These are phyloP conservation scores for Petrocephalus sullivani DNA, from an alignment of 2,797 vertebrate species.

Conservation along the genomic window DNA sequence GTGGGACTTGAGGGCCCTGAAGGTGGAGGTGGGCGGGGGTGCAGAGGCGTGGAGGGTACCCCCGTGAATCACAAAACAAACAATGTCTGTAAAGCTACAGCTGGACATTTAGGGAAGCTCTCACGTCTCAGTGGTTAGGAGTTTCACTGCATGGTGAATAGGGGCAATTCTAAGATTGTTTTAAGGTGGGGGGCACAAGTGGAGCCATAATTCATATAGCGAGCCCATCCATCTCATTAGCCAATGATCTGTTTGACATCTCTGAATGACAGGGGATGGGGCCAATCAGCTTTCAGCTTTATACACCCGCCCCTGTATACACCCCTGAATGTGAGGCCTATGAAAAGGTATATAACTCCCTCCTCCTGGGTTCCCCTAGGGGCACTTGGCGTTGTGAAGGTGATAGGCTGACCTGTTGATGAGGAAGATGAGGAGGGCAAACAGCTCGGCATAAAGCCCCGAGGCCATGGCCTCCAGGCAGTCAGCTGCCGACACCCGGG, in stretches of 20 bases:
- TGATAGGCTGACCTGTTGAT: constrained; percentile 74
- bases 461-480: constrained; percentile 90
- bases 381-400: not conserved
- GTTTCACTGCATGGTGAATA: not conserved
- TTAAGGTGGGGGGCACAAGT: not conserved
- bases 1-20: constrained; percentile 89
- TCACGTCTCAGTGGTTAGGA: not conserved
- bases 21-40: not conserved
- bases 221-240: not conserved
- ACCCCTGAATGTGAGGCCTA: not conserved
- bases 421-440: constrained; percentile 87
- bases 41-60: not conserved
- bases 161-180: not conserved
- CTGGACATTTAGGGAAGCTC: not conserved
- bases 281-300: not conserved
- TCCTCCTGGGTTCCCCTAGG: not conserved
- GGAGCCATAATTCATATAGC: not conserved
- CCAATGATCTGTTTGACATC: not conserved
- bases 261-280: not conserved
- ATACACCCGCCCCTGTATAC: not conserved
- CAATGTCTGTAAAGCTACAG: not conserved
- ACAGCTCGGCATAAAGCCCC: constrained; percentile 86
- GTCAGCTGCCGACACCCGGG: constrained; percentile 82
- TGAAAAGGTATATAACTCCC: not conserved
- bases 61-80: not conserved